phyloP scores from a whole-genome alignment of 2,797 vertebrate genomes.

The Rhynchotus rufescens region DNA sequence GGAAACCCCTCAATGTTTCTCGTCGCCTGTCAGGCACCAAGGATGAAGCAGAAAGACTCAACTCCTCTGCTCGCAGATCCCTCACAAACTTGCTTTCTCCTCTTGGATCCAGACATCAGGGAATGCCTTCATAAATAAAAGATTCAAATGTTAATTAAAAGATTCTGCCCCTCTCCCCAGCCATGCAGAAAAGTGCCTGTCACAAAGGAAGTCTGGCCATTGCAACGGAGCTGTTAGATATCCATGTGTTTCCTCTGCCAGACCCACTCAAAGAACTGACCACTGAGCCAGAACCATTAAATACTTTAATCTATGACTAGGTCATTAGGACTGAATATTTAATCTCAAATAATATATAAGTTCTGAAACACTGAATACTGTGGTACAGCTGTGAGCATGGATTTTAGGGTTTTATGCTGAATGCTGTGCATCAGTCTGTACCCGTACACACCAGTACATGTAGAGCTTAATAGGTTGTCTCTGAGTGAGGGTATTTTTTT shows the following conservation, averaged over 20 bases:
- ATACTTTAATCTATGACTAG: neutral
- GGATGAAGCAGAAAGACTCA: neutral
- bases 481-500: neutral
- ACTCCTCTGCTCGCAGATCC: neutral
- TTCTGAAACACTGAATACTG: conserved; percentile 5
- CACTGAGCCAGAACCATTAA: neutral
- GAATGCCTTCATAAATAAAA: conserved; percentile 49
- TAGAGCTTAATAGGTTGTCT: neutral
- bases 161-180: neutral
- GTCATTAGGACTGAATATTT: neutral
- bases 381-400: neutral
- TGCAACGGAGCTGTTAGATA: neutral
- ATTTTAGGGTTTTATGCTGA: neutral
- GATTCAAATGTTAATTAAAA: conserved; percentile 55
- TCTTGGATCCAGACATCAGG: conserved; percentile 15
- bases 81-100: neutral
- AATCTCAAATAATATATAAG: neutral
- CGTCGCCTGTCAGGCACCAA: neutral
- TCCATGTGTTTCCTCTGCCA: neutral
- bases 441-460: neutral
- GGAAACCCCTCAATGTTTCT: neutral
- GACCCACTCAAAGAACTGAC: neutral
- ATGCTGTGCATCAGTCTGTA: neutral
- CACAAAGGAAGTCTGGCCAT: neutral
- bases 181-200: neutral